These are phyloP conservation scores for Centropus unirufus DNA, from an alignment of 2,113 vertebrate species.

Conservation along the genomic window DNA sequence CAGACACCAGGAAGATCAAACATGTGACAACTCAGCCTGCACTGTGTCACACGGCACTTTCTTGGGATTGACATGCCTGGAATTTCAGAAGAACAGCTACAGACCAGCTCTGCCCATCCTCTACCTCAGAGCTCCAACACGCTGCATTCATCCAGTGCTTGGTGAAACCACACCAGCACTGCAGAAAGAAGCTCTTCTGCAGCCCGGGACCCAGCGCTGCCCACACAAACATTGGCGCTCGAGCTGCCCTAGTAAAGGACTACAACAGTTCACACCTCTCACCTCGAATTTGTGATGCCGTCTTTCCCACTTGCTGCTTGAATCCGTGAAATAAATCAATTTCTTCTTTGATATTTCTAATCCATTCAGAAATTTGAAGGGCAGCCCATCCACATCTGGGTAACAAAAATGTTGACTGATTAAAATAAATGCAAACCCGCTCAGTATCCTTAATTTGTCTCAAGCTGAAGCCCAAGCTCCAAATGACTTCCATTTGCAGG, in stretches of 20 bases:
- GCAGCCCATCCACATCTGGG: slow-evolving; percentile 69
- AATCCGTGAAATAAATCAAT: slow-evolving; percentile 77
- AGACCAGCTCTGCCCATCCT: neutral
- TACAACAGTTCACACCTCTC: neutral
- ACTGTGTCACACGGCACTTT: neutral
- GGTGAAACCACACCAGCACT: neutral
- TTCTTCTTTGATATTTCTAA: slow-evolving; percentile 76
- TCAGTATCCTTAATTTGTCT: neutral
- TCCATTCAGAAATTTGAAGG: slow-evolving; percentile 78
- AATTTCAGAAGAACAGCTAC: neutral
- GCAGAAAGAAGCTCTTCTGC: neutral
- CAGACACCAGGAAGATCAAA: neutral
- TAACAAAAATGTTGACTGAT: neutral
- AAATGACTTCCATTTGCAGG: neutral
- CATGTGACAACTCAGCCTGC: neutral
- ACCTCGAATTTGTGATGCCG: slow-evolving; percentile 77
- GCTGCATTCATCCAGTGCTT: neutral
- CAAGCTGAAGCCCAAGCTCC: neutral
- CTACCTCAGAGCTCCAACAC: neutral
- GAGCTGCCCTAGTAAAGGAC: neutral
- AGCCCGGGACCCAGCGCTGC: neutral
- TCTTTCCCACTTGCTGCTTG: slow-evolving; percentile 78
- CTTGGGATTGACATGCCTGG: neutral
- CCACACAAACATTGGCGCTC: neutral
- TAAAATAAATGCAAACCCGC: neutral